Conservation (phyloP, 1,140 invertebrate species). For the Elysia chlorotica region DNA sequence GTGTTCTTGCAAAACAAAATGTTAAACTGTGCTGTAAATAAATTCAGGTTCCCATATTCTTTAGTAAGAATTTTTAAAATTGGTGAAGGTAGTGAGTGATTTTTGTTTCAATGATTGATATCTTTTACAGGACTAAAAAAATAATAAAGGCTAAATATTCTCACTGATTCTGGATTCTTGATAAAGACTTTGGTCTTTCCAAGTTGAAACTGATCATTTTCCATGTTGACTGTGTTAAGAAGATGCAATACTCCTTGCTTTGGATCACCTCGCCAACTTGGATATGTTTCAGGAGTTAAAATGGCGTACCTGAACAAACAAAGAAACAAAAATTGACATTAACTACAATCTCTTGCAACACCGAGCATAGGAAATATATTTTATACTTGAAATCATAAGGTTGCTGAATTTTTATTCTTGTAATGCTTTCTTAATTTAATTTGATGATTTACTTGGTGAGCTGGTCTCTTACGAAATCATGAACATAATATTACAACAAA, state of each 20-base stretch:
- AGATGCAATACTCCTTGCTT: conserved; percentile 70
- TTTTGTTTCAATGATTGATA: too few species aligned
- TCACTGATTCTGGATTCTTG: conserved; percentile 77
- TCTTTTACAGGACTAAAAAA: not conserved
- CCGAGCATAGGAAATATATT: too few species aligned
- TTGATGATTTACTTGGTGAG: too few species aligned
- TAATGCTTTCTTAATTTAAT: not conserved
- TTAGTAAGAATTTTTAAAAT: too few species aligned
- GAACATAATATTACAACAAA: too few species aligned
- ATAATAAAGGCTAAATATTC: conserved; percentile 25
- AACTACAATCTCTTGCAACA: too few species aligned
- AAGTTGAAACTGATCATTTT: conserved; percentile 73
- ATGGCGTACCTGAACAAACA: conserved; percentile 69
- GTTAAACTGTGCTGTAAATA: too few species aligned
- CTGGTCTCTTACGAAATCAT: too few species aligned
- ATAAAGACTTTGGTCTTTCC: conserved; percentile 78
- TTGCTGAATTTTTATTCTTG: not conserved
- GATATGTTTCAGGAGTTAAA: conserved; percentile 75
- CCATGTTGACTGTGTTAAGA: conserved; percentile 69
- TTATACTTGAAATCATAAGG: not conserved
- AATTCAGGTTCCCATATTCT: too few species aligned
- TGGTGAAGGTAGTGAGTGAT: not conserved
- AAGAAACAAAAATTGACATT: too few species aligned
- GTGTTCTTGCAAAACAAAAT: too few species aligned
- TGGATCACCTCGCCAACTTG: conserved; percentile 69